A percentile compares a stretch with the other conserved stretches of the same genome.
These are phyloP conservation scores for Wiebesia pumilae DNA, from an alignment of 1,140 invertebrate species.

Conservation along the genomic window DNA sequence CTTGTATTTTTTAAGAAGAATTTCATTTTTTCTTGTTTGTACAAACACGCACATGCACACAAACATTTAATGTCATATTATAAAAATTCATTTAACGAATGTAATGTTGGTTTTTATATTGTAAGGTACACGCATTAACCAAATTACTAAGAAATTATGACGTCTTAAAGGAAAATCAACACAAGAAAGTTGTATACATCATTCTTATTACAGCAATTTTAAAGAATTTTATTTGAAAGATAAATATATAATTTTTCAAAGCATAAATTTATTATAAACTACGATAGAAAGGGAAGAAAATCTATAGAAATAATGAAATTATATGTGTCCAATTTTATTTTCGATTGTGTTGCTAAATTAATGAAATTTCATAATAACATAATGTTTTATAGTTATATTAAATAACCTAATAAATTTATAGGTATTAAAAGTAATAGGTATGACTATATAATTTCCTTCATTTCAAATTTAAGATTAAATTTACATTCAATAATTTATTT, in stretches of 20 bases:
- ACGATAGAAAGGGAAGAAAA: too few relatives aligned
- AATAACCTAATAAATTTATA: neutral
- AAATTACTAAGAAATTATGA: neutral
- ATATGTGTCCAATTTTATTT: too few relatives aligned
- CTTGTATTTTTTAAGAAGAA: neutral
- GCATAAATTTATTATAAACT: too few relatives aligned
- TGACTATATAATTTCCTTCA: neutral
- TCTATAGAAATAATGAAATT: too few relatives aligned
- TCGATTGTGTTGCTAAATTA: neutral
- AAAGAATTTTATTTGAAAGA: too few relatives aligned
- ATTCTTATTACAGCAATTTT: too few relatives aligned
- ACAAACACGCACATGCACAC: neutral
- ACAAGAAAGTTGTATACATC: too few relatives aligned
- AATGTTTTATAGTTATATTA: neutral
- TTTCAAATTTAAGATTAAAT: neutral
- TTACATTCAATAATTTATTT: neutral
- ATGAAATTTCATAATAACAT: neutral
- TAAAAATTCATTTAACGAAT: neutral
- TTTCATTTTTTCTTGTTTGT: neutral
- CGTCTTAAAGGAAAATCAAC: neutral
- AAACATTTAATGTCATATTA: too few relatives aligned
- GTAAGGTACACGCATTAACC: neutral
- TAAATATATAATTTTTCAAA: too few relatives aligned
- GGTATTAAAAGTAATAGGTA: neutral
- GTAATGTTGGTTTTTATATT: neutral